Evolutionary conservation across 2,888 invertebrate genomes (phyloP).

Genomic region (Diachrysia chrysitis): DNA sequence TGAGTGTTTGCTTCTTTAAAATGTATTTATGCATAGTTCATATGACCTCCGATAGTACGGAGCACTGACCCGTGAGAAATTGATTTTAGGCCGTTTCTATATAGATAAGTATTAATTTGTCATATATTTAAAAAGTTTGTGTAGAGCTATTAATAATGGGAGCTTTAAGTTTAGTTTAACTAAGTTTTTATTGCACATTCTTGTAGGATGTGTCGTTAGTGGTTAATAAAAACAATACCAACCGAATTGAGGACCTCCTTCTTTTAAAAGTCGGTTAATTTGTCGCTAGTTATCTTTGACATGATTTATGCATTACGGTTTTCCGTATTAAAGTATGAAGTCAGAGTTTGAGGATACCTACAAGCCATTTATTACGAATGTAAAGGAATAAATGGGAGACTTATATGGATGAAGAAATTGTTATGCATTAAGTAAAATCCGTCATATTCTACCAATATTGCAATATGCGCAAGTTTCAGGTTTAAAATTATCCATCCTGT

Average conservation of each 20-base stretch:
- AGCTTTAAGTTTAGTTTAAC: conserved; percentile 19
- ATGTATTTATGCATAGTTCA: conserved; percentile 80
- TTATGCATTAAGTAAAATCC: too few relatives aligned
- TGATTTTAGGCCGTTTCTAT: conserved; percentile 71
- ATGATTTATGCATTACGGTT: background rate
- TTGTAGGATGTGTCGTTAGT: background rate
- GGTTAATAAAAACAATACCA: background rate
- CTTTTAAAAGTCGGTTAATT: too few relatives aligned
- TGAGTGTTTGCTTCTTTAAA: conserved; percentile 69
- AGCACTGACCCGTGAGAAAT: conserved; percentile 75
- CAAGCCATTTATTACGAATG: too few relatives aligned
- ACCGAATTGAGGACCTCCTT: too few relatives aligned
- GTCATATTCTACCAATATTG: too few relatives aligned
- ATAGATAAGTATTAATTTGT: conserved; percentile 64
- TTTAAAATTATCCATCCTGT: too few relatives aligned
- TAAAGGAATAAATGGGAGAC: too few relatives aligned
- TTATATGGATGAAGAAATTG: too few relatives aligned
- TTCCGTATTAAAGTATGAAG: too few relatives aligned
- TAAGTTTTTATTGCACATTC: conserved; percentile 23
- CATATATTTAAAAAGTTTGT: conserved; percentile 58
- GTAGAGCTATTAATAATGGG: conserved; percentile 44
- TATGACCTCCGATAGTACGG: conserved; percentile 70
- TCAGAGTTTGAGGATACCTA: too few relatives aligned
- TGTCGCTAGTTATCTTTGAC: background rate
- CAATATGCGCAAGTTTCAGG: too few relatives aligned